phyloP scores from a whole-genome alignment of 1,140 invertebrate genomes.

The Solen grandis region DNA sequence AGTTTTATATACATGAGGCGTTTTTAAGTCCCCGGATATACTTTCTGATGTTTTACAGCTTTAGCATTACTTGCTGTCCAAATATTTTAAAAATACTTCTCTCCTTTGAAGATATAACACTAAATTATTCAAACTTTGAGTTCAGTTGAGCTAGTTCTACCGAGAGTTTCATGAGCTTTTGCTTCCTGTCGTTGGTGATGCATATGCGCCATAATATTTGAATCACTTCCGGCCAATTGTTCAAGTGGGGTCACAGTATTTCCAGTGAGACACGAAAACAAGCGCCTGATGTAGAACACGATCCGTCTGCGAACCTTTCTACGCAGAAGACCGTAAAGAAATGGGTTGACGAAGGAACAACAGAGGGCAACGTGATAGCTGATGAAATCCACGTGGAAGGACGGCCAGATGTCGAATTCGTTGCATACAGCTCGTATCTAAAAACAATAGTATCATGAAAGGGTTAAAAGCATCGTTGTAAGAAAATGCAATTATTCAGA shows the following conservation, averaged over 20 bases:
- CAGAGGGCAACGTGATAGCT: conserved; percentile 18
- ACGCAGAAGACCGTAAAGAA: conserved; percentile 46
- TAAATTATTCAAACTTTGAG: too few species aligned
- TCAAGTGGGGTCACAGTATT: background rate
- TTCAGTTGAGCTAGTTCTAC: too few species aligned
- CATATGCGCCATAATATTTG: too few species aligned
- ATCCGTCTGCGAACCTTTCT: conserved; percentile 18
- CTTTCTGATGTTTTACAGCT: too few species aligned
- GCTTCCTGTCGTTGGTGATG: too few species aligned
- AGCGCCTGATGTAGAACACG: background rate
- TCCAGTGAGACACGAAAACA: background rate
- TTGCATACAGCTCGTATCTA: conserved; percentile 32
- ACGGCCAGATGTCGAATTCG: background rate
- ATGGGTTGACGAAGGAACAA: conserved; percentile 37
- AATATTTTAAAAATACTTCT: too few species aligned
- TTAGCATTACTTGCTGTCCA: too few species aligned
- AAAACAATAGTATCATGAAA: conserved; percentile 6
- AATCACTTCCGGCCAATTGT: background rate
- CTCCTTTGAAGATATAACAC: too few species aligned
- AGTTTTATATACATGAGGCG: too few species aligned
- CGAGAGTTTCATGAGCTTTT: too few species aligned
- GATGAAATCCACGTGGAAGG: conserved; percentile 12
- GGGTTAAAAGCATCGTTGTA: background rate
- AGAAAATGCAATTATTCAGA: too few species aligned
- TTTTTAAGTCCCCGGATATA: too few species aligned